Evolutionary conservation across 2,113 vertebrate species (phyloP), one percentile per base, ranked within the genome.

Genomic region (Rutilus rutilus): DNA sequence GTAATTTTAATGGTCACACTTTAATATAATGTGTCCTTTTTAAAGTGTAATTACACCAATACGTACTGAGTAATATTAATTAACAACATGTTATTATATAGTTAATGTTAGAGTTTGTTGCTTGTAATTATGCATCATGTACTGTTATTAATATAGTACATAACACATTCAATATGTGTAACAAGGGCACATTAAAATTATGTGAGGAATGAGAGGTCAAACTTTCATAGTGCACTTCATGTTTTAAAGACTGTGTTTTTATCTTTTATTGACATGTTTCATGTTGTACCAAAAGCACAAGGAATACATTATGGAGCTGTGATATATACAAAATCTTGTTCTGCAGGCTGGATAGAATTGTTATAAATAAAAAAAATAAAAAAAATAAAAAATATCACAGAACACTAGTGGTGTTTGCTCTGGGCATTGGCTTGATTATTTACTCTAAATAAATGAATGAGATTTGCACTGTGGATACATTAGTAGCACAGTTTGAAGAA

Each of bases 381-480:
- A 21, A 33, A n/a, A 10, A 23, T 33, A 36, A 39, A 39, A 39
- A 36, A 39, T 0, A 60, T 10, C 10, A 39, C 19, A 47, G 10
- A 74, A 45, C 69, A 74, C 36, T 47, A 8, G 42, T 47, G 42
- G 5, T 47, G 71, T 74, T 74, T 74, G 71, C 71, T 74, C 71
- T 74, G n/a, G 42, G 71, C n/a, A 47, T 47, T 27, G 33, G 33
- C 39, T 74, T 74, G n/a, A 74, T 74, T 4, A 47, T 74, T 47
- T 74, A 47, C 42, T 74, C 71, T 74, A 47, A 74, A 47, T 74
- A 42, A 74, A 74, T 74, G 42, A 74, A 47, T 75, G 42, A 27
- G 42, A 47, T 75, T 27, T 75, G 71, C n/a, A 75, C 71, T 75
- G 42, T 50, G 42, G 71, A 27, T 75, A 25, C n/a, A 75, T 74